A percentile compares a stretch with the other conserved stretches of the same genome.
Conservation (phyloP, 1,140 invertebrate genomes). For the Nixonia krombeini region DNA sequence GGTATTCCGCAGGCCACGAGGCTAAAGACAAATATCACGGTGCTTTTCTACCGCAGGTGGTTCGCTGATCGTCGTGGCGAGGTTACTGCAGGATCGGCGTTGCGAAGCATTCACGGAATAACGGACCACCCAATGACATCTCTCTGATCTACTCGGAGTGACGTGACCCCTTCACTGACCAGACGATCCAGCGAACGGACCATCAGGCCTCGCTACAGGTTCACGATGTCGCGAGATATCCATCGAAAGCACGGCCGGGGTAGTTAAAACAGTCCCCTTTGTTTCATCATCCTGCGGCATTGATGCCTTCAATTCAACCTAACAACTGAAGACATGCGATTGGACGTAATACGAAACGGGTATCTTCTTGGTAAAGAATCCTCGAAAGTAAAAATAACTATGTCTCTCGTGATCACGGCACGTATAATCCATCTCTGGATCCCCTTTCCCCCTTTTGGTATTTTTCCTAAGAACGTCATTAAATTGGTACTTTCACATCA, state of each 20-base stretch:
- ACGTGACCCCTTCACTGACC: conserved; percentile 54
- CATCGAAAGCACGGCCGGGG: conserved; percentile 11
- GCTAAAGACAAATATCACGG: conserved; percentile 7
- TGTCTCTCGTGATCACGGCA: neutral
- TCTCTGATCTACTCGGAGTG: conserved; percentile 48
- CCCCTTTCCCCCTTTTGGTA: too few species aligned
- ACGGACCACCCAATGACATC: conserved; percentile 56
- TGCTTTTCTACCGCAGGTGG: conserved; percentile 39
- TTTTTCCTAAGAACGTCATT: too few species aligned
- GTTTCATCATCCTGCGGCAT: neutral
- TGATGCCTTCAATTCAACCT: conserved; percentile 24
- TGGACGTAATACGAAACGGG: conserved; percentile 18
- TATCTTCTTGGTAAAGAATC: conserved; percentile 16
- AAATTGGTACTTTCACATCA: too few species aligned
- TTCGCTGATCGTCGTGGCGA: conserved; percentile 21
- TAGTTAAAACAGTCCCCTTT: conserved; percentile 12
- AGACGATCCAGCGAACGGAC: conserved; percentile 28
- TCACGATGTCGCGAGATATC: conserved; percentile 29
- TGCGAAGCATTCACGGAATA: conserved; percentile 39
- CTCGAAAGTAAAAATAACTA: neutral
- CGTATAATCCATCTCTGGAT: too few species aligned
- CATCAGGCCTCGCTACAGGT: conserved; percentile 19
- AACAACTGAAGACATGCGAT: conserved; percentile 26
- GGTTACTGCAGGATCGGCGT: conserved; percentile 21
- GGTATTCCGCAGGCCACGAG: neutral